Percentiles rank a stretch among this genome's conserved stretches.
phyloP scores from a whole-genome alignment of 2,797 vertebrate genomes.

The Dicrostonyx torquatus region DNA sequence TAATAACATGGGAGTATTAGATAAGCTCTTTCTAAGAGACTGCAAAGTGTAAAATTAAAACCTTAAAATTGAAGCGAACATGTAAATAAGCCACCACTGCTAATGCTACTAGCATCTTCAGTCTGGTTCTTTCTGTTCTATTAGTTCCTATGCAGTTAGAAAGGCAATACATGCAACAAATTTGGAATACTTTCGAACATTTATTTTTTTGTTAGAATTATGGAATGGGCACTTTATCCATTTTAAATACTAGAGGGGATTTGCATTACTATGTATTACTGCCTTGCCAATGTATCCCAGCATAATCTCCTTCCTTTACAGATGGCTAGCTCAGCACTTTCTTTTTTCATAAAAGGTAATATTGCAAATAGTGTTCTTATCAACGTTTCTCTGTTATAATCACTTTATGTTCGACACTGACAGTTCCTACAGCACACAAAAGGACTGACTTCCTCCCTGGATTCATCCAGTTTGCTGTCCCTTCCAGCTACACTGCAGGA shows the following conservation, averaged over 20 bases:
- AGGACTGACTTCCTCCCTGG: neutral
- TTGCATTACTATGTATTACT: slow-evolving; percentile 1
- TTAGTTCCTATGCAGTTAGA: neutral
- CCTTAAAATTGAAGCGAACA: neutral
- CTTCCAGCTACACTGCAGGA: neutral
- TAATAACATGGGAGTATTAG: slow-evolving; percentile 31
- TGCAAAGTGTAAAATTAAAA: slow-evolving; percentile 29
- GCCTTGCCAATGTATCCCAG: neutral
- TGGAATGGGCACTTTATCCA: slow-evolving; percentile 26
- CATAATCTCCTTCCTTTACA: neutral
- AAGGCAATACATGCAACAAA: slow-evolving; percentile 28
- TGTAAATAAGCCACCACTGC: neutral
- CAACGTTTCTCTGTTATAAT: slow-evolving; percentile 22
- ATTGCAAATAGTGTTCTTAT: neutral
- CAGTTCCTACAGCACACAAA: neutral
- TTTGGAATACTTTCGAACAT: neutral
- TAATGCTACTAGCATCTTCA: neutral
- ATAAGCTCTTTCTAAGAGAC: neutral
- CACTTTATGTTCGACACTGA: neutral
- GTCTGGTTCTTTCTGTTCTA: slow-evolving; percentile 30
- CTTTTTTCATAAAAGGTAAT: neutral
- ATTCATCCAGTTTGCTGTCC: neutral
- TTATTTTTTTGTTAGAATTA: neutral
- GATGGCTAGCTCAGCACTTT: neutral
- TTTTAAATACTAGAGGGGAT: slow-evolving; percentile 4